Evolutionary conservation across 2,888 invertebrate genomes (phyloP).

Genomic region (Auanema freiburgensis): DNA sequence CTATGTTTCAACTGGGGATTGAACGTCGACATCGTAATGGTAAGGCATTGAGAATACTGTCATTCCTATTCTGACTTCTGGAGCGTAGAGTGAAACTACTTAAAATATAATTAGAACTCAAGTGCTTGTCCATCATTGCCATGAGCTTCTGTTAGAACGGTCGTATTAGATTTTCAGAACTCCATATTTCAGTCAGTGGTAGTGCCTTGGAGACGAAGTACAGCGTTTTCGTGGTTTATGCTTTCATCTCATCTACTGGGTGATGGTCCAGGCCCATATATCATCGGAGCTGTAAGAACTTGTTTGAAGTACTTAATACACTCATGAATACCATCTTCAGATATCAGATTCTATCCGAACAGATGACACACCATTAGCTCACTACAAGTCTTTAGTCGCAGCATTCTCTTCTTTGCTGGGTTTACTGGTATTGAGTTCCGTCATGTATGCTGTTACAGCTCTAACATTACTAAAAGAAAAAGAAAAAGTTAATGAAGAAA

Average conservation of each 20-base stretch:
- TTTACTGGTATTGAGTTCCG: conserved; percentile 32
- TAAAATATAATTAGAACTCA: too few species aligned
- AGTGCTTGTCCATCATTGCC: too few species aligned
- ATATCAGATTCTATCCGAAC: conserved; percentile 54
- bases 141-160: too few species aligned
- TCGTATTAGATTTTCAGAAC: too few species aligned
- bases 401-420: conserved; percentile 35
- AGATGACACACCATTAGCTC: conserved; percentile 33
- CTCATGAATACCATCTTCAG: conserved; percentile 12
- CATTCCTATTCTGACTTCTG: too few species aligned
- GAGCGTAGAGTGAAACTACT: too few species aligned
- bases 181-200: conserved; percentile 85
- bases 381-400: conserved; percentile 37
- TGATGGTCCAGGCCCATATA: conserved; percentile 97
- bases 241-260: conserved; percentile 93
- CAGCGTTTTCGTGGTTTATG: conserved; percentile 96
- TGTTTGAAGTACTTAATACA: background rate
- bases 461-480: conserved; percentile 33
- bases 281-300: conserved; percentile 75
- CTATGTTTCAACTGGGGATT: conserved; percentile 97
- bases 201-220: conserved; percentile 88
- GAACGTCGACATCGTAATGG: conserved; percentile 83
- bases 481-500: conserved; percentile 10
- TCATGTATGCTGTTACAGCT: conserved; percentile 35
- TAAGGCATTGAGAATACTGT: too few species aligned